Conservation (phyloP, 2,888 invertebrate species). For the Hirtodrosophila alboralis region DNA sequence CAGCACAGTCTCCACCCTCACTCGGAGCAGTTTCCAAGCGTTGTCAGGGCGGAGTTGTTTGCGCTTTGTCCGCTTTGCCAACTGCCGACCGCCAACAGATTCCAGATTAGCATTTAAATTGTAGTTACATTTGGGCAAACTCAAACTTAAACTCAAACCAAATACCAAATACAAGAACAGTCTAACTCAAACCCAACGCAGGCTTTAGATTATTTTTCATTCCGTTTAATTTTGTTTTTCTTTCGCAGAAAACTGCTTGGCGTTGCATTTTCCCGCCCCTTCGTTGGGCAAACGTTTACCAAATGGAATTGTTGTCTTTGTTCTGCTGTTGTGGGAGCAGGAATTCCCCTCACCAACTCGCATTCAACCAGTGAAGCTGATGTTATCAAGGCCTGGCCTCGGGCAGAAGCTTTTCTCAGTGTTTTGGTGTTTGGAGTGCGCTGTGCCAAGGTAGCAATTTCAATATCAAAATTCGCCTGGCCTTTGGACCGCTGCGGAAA, state of each 20-base stretch:
- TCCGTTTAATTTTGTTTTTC: slow-evolving; percentile 51
- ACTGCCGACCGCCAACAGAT: slow-evolving; percentile 71
- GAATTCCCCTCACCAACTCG: slow-evolving; percentile 27
- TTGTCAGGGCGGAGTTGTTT: slow-evolving; percentile 65
- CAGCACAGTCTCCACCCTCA: slow-evolving; percentile 35
- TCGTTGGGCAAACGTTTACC: slow-evolving; percentile 64
- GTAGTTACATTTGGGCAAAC: slow-evolving; percentile 76
- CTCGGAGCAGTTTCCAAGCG: slow-evolving; percentile 30
- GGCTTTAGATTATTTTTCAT: slow-evolving; percentile 69
- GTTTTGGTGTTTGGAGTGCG: slow-evolving; percentile 40
- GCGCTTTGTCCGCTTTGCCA: slow-evolving; percentile 64
- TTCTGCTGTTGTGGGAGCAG: slow-evolving; percentile 61
- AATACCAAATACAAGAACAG: slow-evolving; percentile 34
- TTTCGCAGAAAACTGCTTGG: slow-evolving; percentile 48
- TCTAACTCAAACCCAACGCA: slow-evolving; percentile 48
- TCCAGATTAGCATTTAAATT: slow-evolving; percentile 79
- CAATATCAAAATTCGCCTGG: slow-evolving; percentile 76
- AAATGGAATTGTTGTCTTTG: slow-evolving; percentile 78
- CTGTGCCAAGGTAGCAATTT: slow-evolving; percentile 74
- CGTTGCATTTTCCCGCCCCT: slow-evolving; percentile 56
- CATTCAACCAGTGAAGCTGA: slow-evolving; percentile 48
- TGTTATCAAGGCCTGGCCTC: slow-evolving; percentile 66
- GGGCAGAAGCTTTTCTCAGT: slow-evolving; percentile 69
- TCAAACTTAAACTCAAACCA: slow-evolving; percentile 28
- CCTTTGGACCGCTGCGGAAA: slow-evolving; percentile 66